These are phyloP conservation scores for Pogoniulus pusillus DNA, from an alignment of 2,797 vertebrate species.

Conservation along the genomic window DNA sequence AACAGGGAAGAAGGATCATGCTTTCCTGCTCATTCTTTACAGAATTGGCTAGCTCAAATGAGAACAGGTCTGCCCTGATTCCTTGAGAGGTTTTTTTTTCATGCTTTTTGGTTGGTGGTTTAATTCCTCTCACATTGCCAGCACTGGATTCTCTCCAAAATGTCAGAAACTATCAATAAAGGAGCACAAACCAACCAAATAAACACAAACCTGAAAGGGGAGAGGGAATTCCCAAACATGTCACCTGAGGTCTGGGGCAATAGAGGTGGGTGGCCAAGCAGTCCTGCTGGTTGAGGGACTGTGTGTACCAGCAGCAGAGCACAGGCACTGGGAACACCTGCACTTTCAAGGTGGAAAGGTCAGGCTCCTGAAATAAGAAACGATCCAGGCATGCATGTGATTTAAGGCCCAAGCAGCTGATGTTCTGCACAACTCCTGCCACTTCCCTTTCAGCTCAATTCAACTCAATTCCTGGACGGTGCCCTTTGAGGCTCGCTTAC, in stretches of 20 bases:
- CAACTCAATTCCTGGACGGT: fast-evolving
- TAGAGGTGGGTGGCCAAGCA: not conserved
- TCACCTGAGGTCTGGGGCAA: not conserved
- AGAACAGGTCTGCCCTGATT: not conserved
- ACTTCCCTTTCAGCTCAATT: not conserved
- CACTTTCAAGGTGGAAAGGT: not conserved
- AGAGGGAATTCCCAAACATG: not conserved
- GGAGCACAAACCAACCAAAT: not conserved
- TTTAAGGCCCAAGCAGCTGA: not conserved
- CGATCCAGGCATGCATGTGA: not conserved
- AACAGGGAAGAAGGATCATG: not conserved
- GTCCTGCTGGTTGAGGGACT: not conserved
- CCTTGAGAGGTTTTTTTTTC: not conserved
- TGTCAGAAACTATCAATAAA: not conserved
- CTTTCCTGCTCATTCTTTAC: not conserved
- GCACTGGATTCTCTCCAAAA: not conserved
- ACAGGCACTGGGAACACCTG: not conserved
- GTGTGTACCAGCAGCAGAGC: not conserved
- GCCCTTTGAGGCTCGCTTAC: not conserved
- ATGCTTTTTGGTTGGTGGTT: not conserved
- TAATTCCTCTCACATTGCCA: not conserved
- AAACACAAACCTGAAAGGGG: not conserved
- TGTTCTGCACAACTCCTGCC: not conserved
- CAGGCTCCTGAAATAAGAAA: not conserved
- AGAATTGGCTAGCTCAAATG: not conserved